Percentiles rank a stretch among this genome's conserved stretches.
Evolutionary conservation across 2,113 vertebrate genomes (phyloP).

Genomic region (Python bivittatus): DNA sequence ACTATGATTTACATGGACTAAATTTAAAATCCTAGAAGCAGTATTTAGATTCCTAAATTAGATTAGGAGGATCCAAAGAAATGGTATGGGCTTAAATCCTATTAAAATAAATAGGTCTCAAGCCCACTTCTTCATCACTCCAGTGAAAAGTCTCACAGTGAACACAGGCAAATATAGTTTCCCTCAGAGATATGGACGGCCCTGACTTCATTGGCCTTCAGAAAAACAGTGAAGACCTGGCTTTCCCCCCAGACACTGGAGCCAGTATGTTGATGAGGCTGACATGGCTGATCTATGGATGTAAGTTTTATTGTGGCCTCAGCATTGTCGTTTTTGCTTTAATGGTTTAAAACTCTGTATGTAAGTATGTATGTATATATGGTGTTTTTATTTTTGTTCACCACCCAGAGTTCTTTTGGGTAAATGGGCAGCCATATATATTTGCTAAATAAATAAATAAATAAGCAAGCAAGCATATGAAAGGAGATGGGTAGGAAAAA

Average conservation of each 20-base stretch:
- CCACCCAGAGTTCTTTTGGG: background rate
- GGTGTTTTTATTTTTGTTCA: background rate
- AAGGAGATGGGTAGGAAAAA: background rate
- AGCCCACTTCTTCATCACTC: background rate
- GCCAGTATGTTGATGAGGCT: background rate
- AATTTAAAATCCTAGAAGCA: background rate
- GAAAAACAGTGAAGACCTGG: background rate
- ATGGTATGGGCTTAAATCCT: background rate
- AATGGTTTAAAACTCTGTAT: background rate
- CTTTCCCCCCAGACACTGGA: background rate
- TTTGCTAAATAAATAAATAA: background rate
- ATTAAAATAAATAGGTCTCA: background rate
- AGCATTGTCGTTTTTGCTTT: background rate
- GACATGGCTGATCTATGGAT: background rate
- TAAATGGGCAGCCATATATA: background rate
- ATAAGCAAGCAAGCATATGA: background rate
- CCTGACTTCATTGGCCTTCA: background rate
- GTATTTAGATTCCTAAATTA: background rate
- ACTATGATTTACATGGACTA: background rate
- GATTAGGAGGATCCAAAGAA: background rate
- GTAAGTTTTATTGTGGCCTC: background rate
- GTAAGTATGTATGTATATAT: background rate
- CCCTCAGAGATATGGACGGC: background rate
- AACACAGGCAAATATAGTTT: background rate
- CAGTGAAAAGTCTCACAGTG: background rate